Base-by-base conservation (phyloP, 2,888 invertebrate genomes). In the Cataglyphis altisquamis region DNA sequence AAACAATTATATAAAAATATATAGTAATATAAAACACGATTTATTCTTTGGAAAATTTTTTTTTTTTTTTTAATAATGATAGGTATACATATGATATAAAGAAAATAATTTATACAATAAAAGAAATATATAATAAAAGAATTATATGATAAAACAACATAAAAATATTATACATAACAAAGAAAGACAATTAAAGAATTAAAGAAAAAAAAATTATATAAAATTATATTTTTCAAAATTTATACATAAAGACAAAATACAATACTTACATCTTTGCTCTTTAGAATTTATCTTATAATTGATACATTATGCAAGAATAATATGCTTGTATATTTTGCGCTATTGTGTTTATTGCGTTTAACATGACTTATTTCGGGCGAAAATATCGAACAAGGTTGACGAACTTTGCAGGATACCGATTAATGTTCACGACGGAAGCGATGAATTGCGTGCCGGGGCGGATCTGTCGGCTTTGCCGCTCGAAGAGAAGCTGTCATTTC, bases 371-470 rank as follows among this genome's bases (percentile, higher is more conserved):
- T 32, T 62, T 74, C 0, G 36, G 9, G 0, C 12, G 10, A 29
- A 75, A 66, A 55, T 55, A 39, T 39, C 5, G 15, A 21, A 21
- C 12, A 18, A 29, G 25, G 10, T 36, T 60, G 60, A 12, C 45
- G n/a, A 80, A 21, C 29, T 21, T 1, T 29, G 39, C 9, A 10
- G 25, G 41, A 74, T 74, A 84, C 77, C 84, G 85, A 83, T 87
- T 83, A 88, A 87, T 83, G 77, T 87, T 64, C 86, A 72, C 84
- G 63, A 83, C 82, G 74, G 84, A 91, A 86, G 83, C 90, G 91
- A 89, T 86, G 85, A 87, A 91, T 91, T 86, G 86, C 85, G 78
- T 77, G 86, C 81, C 84, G 60, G 82, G 83, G 68, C 75, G 81
- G 78, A 83, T 80, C 66, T 72, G 64, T 67, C 57, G 62, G 63